Evolutionary conservation across 2,797 vertebrate genomes (phyloP).

Genomic region (Oreochromis mossambicus): DNA sequence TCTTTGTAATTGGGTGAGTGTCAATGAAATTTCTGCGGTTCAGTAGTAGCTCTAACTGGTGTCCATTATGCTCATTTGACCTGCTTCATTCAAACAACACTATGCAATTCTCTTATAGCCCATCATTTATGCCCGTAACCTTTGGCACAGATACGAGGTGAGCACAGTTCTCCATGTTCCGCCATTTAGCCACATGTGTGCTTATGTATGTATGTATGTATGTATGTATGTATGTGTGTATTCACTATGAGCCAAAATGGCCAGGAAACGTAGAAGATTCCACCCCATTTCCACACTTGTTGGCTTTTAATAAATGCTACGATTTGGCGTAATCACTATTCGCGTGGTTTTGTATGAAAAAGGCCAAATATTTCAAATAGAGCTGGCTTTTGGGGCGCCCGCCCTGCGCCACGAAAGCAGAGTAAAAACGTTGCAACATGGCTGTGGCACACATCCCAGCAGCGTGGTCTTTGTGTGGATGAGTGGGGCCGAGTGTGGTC

Average conservation of each 20-base stretch:
- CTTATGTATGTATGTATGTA: background rate
- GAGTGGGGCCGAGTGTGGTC: background rate
- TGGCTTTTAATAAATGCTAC: background rate
- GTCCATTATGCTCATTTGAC: background rate
- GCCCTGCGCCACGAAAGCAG: background rate
- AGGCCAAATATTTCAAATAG: background rate
- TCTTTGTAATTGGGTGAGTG: background rate
- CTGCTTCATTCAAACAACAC: conserved; percentile 18
- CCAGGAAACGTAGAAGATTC: background rate
- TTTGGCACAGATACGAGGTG: conserved; percentile 68
- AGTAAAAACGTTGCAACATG: background rate
- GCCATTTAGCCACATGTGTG: conserved; percentile 31
- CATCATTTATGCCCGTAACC: conserved; percentile 51
- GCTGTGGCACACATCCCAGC: background rate
- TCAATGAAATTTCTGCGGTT: background rate
- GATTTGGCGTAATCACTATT: no score
- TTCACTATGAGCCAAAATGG: background rate
- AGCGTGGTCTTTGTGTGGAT: background rate
- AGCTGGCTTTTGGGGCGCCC: background rate
- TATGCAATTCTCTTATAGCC: conserved; percentile 28
- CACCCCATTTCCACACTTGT: background rate
- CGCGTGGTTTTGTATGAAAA: fast-evolving
- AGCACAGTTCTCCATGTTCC: conserved; percentile 23
- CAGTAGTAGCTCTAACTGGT: background rate
- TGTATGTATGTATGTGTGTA: background rate